Evolutionary conservation across 2,113 vertebrate species (phyloP).

Genomic region (Tychaedon coryphoeus): DNA sequence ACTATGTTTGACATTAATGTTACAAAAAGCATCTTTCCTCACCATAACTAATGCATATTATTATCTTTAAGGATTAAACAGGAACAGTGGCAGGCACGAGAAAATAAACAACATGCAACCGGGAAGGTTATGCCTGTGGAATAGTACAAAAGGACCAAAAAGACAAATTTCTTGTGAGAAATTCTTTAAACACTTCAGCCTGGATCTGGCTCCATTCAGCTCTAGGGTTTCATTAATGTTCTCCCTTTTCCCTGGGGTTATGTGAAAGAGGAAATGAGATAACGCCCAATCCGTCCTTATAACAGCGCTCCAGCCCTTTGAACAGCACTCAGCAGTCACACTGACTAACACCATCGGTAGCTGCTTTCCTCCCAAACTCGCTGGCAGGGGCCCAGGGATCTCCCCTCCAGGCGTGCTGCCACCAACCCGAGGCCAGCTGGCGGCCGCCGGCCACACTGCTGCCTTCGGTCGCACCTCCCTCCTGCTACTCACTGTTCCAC

Average conservation of each 20-base stretch:
- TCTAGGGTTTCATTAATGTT: background rate
- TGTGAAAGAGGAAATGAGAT: conserved; percentile 2
- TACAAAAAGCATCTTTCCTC: background rate
- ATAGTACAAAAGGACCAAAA: background rate
- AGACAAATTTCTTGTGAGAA: background rate
- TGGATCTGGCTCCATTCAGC: background rate
- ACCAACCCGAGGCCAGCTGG: background rate
- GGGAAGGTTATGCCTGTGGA: background rate
- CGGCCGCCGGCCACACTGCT: accelerated
- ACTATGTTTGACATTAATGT: background rate
- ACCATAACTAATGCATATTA: background rate
- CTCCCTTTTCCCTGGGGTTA: background rate
- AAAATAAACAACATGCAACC: conserved; percentile 12
- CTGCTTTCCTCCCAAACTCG: background rate
- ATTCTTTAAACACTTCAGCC: background rate
- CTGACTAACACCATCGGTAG: background rate
- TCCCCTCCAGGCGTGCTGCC: background rate
- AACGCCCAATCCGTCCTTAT: background rate
- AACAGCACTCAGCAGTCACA: background rate
- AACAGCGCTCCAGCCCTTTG: background rate
- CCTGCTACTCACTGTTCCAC: background rate
- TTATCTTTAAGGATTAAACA: background rate
- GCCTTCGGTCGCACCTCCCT: background rate
- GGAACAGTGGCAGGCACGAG: background rate
- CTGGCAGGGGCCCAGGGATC: background rate